These are phyloP conservation scores for Hydraecia micacea DNA, from an alignment of 2,888 invertebrate genomes.

Conservation along the genomic window DNA sequence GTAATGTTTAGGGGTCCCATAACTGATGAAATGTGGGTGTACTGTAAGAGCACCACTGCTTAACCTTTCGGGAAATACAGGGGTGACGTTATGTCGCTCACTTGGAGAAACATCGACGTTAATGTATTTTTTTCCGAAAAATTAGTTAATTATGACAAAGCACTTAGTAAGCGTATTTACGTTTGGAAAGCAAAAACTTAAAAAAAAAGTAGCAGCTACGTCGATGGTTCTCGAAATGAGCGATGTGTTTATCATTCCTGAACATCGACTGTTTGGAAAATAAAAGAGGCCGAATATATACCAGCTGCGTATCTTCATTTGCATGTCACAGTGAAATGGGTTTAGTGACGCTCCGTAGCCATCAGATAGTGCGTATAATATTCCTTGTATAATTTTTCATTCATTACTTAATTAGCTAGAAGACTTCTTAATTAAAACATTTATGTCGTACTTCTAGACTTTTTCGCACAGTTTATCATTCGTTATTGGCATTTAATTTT, in stretches of 20 bases:
- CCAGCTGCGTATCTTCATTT: constrained; percentile 21
- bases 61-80: not conserved
- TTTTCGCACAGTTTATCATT: constrained; percentile 23
- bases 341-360: constrained; percentile 11
- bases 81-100: constrained; percentile 1
- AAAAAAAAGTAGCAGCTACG: no score
- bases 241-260: constrained; percentile 4
- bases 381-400: not conserved
- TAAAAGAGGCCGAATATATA: not conserved
- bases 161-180: no score
- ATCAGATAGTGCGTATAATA: constrained; percentile 1
- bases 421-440: not conserved
- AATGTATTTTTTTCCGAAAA: no score
- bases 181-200: no score
- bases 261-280: constrained; percentile 1
- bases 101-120: no score
- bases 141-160: no score
- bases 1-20: no score
- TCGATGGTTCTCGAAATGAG: no score
- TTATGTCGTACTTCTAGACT: not conserved
- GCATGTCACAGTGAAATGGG: constrained; percentile 18
- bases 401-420: constrained; percentile 9
- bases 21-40: not conserved
- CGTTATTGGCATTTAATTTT: not conserved
- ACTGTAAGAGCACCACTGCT: not conserved